Evolutionary conservation across 1,140 invertebrate genomes (phyloP), one percentile per base, ranked within the genome.

Genomic region (Brachionus rotundiformis): DNA sequence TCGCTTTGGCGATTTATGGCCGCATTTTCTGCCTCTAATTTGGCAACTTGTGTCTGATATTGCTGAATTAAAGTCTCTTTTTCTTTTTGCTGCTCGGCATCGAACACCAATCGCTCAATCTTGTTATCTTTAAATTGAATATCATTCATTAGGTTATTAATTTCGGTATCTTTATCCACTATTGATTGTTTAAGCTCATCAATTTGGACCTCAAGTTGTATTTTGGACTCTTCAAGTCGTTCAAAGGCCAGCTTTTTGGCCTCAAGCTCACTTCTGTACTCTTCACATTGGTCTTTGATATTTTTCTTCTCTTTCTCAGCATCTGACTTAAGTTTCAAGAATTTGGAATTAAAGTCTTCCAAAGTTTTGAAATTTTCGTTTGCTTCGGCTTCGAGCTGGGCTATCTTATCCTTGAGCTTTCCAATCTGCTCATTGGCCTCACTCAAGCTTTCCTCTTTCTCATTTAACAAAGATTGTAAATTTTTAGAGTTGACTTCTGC

Each of bases 121-220:
- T 79, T 54, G 27, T 79, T 79, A 5, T 79, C 33, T 59, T 54
- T 54, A 33, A 59, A 79, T 11, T 79, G 76, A 79, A 79, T 16
- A 2, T 77, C 73, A 13, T 79, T 79, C 47, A 59, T 59, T 23
- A 59, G 36, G 6, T 33, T 29, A 10, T 59, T 25, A n/a, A 54
- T 77, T 25, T 33, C 11, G 7, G 19, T 16, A 27, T 10, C 25
- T 49, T 54, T 47, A 29, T 59, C 23, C 16, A 36, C 59, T 23
- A 29, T 39, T 59, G 8, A 13, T 54, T 63, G 76, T 13, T 79
- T 79, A 13, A 79, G 27, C 23, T 79, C 47, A 47, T 23, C 47
- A 2, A 79, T 39, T 59, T 63, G 33, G 0, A 19, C 7, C 23
- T 79, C 5, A 13, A 79, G 11, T 29, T 54, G 29, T 13, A 23